Evolutionary conservation across 2,113 vertebrate genomes (phyloP), one percentile per base, ranked within the genome.

Genomic region (Gavia stellata): DNA sequence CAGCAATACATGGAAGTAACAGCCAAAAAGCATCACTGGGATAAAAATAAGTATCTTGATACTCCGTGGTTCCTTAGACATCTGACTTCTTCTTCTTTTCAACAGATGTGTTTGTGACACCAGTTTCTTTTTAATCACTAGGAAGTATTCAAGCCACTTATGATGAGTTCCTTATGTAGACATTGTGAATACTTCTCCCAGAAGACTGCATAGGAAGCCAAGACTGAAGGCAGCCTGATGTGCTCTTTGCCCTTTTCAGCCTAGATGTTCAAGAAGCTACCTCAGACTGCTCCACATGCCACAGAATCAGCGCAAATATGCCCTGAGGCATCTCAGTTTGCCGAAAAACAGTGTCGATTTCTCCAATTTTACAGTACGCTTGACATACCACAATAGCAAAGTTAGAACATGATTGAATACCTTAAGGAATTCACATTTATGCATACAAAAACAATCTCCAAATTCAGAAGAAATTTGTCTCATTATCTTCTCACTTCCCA

Each of bases 281-380:
- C 42, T 81, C 31, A 62, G 58, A 70, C 42, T n/a, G 16, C n/a
- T 89, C 33, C 61, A 65, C 5, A 2, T 17, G 24, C 23, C 73
- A 81, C 14, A 78, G 33, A 66, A 71, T 45, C 28, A 85, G 25
- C 24, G 74, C 65, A 62, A 62, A 74, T 14, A 14, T 1, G 7
- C 19, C 14, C 29, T 2, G 1, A 71, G 14, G 29, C 56, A 81
- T 42, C 56, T 58, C 58, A 68, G 29, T 71, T 79, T 36, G 11
- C 33, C 55, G 71, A 62, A 90, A 81, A 14, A 0, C 1, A 3
- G 17, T 17, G 17, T 33, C 0, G 0, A 47, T 71, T 78, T 71
- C 36, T 92, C 47, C 4, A 2, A 8, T 78, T 87, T 87, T 68
- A 92, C 31, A 73, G 50, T 26, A 29, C 25, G 42, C 9, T 78